These are phyloP conservation scores for Orycteropus afer DNA, from an alignment of 2,113 vertebrate species.

Conservation along the genomic window DNA sequence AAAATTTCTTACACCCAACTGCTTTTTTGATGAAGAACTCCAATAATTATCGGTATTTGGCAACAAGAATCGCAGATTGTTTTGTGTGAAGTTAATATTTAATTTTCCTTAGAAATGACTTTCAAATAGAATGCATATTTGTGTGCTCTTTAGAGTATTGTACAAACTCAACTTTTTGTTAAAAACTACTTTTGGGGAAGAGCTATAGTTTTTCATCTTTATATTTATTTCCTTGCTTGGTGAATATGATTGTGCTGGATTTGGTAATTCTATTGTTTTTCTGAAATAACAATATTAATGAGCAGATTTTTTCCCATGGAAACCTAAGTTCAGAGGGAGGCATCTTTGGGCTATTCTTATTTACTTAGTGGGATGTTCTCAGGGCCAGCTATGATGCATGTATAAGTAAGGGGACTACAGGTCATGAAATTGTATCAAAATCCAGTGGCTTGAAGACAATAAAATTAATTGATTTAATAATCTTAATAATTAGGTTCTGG, in stretches of 20 bases:
- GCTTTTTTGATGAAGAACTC: constrained; percentile 15
- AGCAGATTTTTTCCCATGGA: neutral
- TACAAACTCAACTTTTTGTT: constrained; percentile 16
- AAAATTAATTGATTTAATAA: constrained; percentile 28
- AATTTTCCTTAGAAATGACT: constrained; percentile 77
- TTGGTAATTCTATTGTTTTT: constrained; percentile 33
- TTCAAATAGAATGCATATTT: constrained; percentile 67
- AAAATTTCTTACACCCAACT: neutral
- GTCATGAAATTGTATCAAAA: neutral
- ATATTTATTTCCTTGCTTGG: constrained; percentile 33
- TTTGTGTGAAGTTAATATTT: constrained; percentile 74
- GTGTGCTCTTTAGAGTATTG: neutral
- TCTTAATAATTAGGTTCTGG: neutral
- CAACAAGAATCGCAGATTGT: constrained; percentile 57
- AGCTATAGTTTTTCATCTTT: neutral
- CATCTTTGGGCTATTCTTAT: neutral
- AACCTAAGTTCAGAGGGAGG: neutral
- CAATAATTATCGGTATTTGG: constrained; percentile 64
- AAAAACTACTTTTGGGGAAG: neutral
- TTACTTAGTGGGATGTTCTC: neutral
- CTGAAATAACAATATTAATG: constrained; percentile 12
- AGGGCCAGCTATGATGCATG: neutral
- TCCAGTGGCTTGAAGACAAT: neutral
- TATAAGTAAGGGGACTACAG: neutral
- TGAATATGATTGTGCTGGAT: constrained; percentile 7